Percentiles rank a stretch among this genome's conserved stretches.
These are phyloP conservation scores for Tupaia chinensis DNA, from an alignment of 2,113 vertebrate species.

Conservation along the genomic window DNA sequence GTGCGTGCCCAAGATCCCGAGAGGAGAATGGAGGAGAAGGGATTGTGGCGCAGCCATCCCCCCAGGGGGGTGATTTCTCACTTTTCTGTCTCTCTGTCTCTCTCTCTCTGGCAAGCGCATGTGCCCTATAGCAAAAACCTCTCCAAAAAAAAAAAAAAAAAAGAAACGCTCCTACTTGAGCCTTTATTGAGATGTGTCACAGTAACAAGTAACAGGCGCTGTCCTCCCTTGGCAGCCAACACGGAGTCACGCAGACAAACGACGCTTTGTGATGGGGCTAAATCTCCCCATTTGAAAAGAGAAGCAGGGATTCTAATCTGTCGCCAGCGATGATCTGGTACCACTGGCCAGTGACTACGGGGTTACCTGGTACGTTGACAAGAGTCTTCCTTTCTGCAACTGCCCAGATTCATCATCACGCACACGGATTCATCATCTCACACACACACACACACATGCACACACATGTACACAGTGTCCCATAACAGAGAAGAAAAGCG, in stretches of 20 bases:
- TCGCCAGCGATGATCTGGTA: neutral
- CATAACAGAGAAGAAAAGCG: neutral
- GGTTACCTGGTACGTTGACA: neutral
- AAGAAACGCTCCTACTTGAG: too few relatives aligned
- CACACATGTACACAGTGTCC: neutral
- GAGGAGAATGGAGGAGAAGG: too few relatives aligned
- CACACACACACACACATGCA: too few relatives aligned
- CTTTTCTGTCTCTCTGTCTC: too few relatives aligned
- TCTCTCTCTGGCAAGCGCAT: too few relatives aligned
- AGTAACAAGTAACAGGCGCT: neutral
- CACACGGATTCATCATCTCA: too few relatives aligned
- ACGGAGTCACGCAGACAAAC: neutral
- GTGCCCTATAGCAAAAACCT: too few relatives aligned
- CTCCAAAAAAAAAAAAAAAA: too few relatives aligned
- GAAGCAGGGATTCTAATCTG: neutral
- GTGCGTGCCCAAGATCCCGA: too few relatives aligned
- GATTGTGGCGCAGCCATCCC: too few relatives aligned
- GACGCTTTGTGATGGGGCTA: neutral
- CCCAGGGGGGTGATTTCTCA: too few relatives aligned
- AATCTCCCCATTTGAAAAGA: neutral
- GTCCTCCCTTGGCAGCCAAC: neutral
- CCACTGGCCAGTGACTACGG: neutral
- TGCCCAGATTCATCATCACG: neutral
- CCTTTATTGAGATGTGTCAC: neutral
- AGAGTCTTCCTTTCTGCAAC: neutral